Evolutionary conservation across 2,113 vertebrate genomes (phyloP), one percentile per base, ranked within the genome.

Genomic region (Hemibates koningsi): DNA sequence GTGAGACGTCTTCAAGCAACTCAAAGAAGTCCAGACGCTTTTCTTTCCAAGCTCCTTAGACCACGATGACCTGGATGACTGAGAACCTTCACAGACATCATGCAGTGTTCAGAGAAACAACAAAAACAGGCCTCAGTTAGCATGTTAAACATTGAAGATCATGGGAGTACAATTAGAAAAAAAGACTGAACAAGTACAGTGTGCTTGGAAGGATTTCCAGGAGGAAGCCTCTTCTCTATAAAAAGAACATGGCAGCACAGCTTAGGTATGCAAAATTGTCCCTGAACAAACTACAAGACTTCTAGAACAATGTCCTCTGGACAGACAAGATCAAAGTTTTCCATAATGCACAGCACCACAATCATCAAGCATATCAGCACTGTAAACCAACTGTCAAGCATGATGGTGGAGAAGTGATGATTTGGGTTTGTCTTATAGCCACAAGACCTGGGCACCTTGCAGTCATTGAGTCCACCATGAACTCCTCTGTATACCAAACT

Each of bases 21-120:
- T 50, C 0, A 48, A 48, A 48, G 7, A 48, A 4, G 16, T 17
- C 45, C 16, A 48, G 7, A 48, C 4, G 4, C 45, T 48, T 17
- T 48, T 17, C 45, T 17, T 0, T 13, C 0, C 41, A 48, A 17
- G 4, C 45, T 7, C 14, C 45, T 7, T 48, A 1, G 16, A 50
- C 45, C 3, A 24, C 24, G 29, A 32, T 32, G 6, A 32, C 29
- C 29, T 32, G 29, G 29, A 32, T 6, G 29, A 32, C 29, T 32
- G 29, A 32, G 29, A 32, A 32, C 29, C 29, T 32, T 32, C 29
- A 32, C 29, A 32, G 29, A 32, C 29, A 32, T 32, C 29, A 32
- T 32, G 29, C 29, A 32, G 6, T 6, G 29, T 32, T 32, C 10
- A n/a, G 61, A 66, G 50, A 53, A 53, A 10, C 1, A 21, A 53